Conservation (phyloP, 2,888 invertebrate species). For the Fissipunctia ypsillon region DNA sequence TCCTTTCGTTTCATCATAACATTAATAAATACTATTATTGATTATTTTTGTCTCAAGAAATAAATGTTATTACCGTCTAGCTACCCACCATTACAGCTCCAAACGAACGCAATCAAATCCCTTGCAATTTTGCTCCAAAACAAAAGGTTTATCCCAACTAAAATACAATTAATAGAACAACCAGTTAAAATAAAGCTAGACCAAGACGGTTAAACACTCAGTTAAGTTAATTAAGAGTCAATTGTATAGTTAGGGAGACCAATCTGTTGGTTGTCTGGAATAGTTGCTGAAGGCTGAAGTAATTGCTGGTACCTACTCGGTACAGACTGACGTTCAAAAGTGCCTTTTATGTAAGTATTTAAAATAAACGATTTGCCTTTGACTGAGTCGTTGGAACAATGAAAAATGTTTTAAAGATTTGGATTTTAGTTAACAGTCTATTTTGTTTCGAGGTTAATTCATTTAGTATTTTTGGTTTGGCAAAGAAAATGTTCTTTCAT, state of each 20-base stretch:
- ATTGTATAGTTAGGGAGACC: conserved; percentile 48
- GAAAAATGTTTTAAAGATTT: conserved; percentile 1
- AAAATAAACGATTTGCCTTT: no score
- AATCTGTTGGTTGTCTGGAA: conserved; percentile 42
- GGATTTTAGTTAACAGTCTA: background rate
- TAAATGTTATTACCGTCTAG: background rate
- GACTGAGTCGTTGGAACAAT: background rate
- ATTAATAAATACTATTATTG: background rate
- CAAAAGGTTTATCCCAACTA: background rate
- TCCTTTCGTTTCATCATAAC: background rate
- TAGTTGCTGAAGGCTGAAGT: conserved; percentile 1
- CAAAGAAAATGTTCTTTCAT: background rate
- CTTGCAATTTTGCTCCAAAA: background rate
- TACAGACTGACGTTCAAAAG: no score
- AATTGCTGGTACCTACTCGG: conserved; percentile 11
- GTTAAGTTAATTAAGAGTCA: conserved; percentile 44
- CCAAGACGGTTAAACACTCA: conserved; percentile 45
- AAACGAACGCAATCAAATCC: background rate
- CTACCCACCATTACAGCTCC: background rate
- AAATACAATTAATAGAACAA: conserved; percentile 37
- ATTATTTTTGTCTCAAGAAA: background rate
- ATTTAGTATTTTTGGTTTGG: background rate
- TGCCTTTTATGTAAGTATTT: no score
- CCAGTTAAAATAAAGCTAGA: conserved; percentile 42
- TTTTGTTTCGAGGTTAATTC: background rate